A percentile compares a stretch with the other conserved stretches of the same genome.
phyloP scores from a whole-genome alignment of 2,888 invertebrate genomes.

The Luperina nickerlii region DNA sequence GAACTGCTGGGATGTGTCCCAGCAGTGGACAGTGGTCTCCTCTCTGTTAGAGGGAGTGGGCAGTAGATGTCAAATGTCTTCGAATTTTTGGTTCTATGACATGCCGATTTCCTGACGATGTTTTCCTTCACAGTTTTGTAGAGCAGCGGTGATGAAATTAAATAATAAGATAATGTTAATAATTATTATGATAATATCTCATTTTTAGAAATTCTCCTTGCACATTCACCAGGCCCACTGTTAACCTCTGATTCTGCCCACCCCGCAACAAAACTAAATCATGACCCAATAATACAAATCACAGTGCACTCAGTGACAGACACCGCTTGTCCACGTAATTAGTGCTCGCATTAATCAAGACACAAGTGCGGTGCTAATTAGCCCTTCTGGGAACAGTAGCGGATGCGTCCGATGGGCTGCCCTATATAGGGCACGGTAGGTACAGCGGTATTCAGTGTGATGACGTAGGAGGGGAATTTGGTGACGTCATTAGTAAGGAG shows the following conservation, averaged over 20 bases:
- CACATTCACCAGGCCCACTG: neutral
- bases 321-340: conserved; percentile 74
- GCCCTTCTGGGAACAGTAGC: conserved; percentile 68
- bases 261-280: conserved; percentile 38
- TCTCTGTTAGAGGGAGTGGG: too few species aligned
- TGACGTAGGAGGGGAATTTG: neutral
- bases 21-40: too few species aligned
- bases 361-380: conserved; percentile 78
- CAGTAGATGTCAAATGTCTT: too few species aligned
- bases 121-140: too few species aligned
- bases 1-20: too few species aligned
- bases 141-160: too few species aligned
- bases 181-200: neutral
- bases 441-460: neutral
- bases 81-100: too few species aligned
- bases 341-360: conserved; percentile 80
- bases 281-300: conserved; percentile 64
- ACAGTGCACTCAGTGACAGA: conserved; percentile 58
- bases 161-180: too few species aligned
- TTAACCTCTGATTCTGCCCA: neutral
- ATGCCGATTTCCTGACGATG: too few species aligned
- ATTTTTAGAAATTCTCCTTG: neutral
- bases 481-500: conserved; percentile 14
- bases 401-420: conserved; percentile 56
- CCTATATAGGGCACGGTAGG: conserved; percentile 41